Conservation (phyloP, 2,113 vertebrate species). For the Petrocephalus microphthalmus region DNA sequence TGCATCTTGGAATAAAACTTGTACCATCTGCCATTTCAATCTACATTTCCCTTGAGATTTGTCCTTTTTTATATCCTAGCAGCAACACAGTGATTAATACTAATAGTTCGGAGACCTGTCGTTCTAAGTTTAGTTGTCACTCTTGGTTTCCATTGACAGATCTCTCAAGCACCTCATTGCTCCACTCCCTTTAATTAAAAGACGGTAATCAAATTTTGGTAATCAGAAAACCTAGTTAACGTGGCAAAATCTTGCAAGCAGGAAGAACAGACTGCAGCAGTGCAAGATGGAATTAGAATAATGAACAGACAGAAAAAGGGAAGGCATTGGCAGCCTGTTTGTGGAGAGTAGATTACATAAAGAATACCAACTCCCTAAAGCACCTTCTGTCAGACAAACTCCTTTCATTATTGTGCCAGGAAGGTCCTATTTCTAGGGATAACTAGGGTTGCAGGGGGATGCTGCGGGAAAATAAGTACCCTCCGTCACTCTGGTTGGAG, state of each 20-base stretch:
- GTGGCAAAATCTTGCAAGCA: not conserved
- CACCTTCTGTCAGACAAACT: not conserved
- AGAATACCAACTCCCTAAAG: not conserved
- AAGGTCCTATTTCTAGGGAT: not conserved
- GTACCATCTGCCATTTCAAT: not conserved
- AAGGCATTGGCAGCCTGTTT: not conserved
- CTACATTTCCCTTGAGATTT: not conserved
- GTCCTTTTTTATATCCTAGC: not conserved
- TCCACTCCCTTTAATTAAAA: not conserved
- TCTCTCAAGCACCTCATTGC: not conserved
- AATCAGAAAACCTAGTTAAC: not conserved
- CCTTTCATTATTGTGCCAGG: not conserved
- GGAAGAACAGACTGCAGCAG: not conserved
- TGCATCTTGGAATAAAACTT: not conserved
- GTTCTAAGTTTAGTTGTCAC: not conserved
- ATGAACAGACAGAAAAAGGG: not conserved
- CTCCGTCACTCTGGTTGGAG: not conserved
- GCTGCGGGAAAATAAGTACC: not conserved
- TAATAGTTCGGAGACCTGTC: not conserved
- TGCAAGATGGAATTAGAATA: not conserved
- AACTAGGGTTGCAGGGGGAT: not conserved
- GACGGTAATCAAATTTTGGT: not conserved
- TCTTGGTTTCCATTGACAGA: not conserved
- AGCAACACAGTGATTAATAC: not conserved
- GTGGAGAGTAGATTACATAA: not conserved